Conservation (phyloP, 1,140 invertebrate species). For the Epicauta chinensis region DNA sequence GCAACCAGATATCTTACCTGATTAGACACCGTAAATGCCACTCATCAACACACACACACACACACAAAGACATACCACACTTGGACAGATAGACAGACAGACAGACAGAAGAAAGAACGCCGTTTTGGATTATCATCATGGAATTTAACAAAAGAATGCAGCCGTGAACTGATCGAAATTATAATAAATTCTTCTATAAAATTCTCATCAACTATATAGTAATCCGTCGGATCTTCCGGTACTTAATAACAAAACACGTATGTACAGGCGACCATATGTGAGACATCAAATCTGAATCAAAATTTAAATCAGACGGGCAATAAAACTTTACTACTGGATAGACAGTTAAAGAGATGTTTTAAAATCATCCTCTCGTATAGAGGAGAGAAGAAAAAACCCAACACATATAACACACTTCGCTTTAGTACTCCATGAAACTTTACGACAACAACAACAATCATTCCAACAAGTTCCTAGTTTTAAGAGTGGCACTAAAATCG, state of each 20-base stretch:
- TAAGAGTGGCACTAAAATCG: conserved; percentile 20
- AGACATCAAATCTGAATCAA: conserved; percentile 17
- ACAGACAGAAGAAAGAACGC: conserved; percentile 2
- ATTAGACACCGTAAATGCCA: conserved; percentile 30
- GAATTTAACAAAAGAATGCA: conserved; percentile 24
- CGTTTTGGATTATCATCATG: conserved; percentile 34
- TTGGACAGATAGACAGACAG: no score
- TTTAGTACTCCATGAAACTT: conserved; percentile 40
- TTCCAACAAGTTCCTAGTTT: conserved; percentile 36
- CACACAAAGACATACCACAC: no score
- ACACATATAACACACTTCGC: conserved; percentile 26
- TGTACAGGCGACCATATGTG: not conserved
- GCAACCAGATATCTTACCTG: conserved; percentile 30
- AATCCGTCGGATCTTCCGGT: no score
- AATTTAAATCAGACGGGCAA: conserved; percentile 11
- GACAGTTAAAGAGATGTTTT: conserved; percentile 27
- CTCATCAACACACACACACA: conserved; percentile 28
- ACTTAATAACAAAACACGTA: no score
- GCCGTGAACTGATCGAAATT: no score
- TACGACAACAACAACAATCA: conserved; percentile 26
- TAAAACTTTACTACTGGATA: conserved; percentile 24
- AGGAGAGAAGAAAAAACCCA: conserved; percentile 23
- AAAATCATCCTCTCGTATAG: no score
- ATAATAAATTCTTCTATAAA: no score
- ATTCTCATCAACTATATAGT: no score